Evolutionary conservation across 1,140 invertebrate species (phyloP), one percentile per base, ranked within the genome.

Genomic region (Drosophila nasuta): DNA sequence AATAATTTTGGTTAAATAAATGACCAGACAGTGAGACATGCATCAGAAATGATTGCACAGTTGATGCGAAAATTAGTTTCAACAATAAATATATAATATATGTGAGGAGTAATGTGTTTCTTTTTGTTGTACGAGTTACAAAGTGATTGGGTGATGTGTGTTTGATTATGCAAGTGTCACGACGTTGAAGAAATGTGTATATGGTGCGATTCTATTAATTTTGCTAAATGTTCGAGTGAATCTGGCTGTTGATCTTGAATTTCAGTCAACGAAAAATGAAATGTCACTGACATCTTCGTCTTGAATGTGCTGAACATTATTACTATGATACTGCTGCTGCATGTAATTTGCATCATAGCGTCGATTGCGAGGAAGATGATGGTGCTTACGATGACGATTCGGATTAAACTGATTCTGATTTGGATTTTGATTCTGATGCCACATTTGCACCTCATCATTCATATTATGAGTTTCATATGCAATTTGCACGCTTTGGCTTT

Each of bases 191-290:
- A 25, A 25, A 25, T 38, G 35, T 8, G 35, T 38, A 20, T 63
- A 25, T 60, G n/a, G 25, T 54, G 45, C 45, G 49, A 28, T 35
- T 46, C 7, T 51, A 28, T 30, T 65, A 64, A 64, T 45, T 67
- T 45, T 60, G 35, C 15, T 71, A 28, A 54, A 56, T 71, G 52
- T 41, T 58, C 35, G 25, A 25, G 33, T 76, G n/a, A 48, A 45
- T 64, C 62, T 65, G 46, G 2, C 30, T 49, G 10, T 28, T 6
- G 28, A 49, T 17, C 13, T 7, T 2, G 45, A 25, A 20, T 33
- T 45, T 71, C 48, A 86, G 15, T 86, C 82, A 13, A 76, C 75
- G 35, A 86, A 88, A 56, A 86, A 82, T 20, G 82, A 48, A 17
- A 79, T 54, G 20, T 62, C 83, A 54, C 25, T 67, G 28, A 73